Evolutionary conservation across 2,888 invertebrate species (phyloP), one percentile per base, ranked within the genome.

Genomic region (Keiferia lycopersicella): DNA sequence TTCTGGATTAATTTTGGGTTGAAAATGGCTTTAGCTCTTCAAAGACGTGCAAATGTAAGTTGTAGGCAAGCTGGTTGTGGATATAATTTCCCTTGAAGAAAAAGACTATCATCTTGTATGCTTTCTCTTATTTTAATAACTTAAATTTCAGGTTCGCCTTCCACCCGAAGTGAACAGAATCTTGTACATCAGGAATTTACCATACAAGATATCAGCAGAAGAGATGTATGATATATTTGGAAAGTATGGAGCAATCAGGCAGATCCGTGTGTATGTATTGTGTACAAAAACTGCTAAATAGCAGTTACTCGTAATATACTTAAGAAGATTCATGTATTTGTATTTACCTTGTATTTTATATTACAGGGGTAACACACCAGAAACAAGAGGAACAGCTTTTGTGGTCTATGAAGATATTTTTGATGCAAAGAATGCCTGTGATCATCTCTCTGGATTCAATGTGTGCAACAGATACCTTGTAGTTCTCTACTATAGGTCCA

Each of bases 141-240:
- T 30, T 26, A 50, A 3, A 26, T 87, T 91, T n/a, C 76, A 98
- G 98, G 98, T 99, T 63, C 95, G 99, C 71, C 93, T 99, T 68
- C 99, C 99, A 34, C 99, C 99, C 68, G 99, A 99, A 93, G 99
- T 99, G 2, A 99, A 99, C 83, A 93, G 99, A 80, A 97, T 99
- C 66, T 91, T 99, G 3, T 99, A 99, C 82, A 96, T 99, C 11
- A 93, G 99, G 78, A 99, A 99, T 91, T 92, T 99, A 67, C 99
- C 99, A 0, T 99, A 99, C 81, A 99, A 99, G 93, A 99, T 99
- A 73, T 99, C 99, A 61, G 98, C 97, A 7, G 99, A 99, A 88
- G 99, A 99, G 94, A 99, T 99, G 99, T 99, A 99, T 83, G 99
- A 99, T 89, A 99, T 99, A 69, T 99, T 99, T 93, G 99, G 99